A percentile compares a stretch with the other conserved stretches of the same genome.
Conservation (phyloP, 2,888 invertebrate genomes). For the Pandemis cinnamomeana region DNA sequence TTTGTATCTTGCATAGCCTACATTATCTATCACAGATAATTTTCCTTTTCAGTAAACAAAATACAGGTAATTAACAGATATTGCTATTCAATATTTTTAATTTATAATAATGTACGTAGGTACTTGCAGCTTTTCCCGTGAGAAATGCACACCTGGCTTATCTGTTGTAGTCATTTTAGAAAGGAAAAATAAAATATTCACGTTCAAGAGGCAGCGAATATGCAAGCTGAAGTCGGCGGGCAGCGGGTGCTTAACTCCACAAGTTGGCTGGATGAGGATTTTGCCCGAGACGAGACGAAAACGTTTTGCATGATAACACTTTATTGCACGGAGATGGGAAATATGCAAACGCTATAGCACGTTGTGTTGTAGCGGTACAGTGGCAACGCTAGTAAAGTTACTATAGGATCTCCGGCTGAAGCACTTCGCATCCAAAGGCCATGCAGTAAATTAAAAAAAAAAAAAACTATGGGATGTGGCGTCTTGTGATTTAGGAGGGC, state of each 20-base stretch:
- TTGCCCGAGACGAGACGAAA: not conserved
- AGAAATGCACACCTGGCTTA: not conserved
- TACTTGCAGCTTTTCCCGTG: not conserved
- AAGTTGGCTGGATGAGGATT: slow-evolving; percentile 1
- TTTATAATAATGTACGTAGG: not conserved
- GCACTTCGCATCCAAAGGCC: too few species aligned
- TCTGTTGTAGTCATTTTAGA: not conserved
- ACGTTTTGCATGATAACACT: not conserved
- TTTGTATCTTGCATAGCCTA: too few species aligned
- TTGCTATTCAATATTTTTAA: too few species aligned
- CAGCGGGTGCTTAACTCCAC: not conserved
- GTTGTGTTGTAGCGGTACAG: too few species aligned
- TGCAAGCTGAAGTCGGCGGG: slow-evolving; percentile 1
- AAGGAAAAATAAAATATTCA: slow-evolving; percentile 8
- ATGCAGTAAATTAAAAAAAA: too few species aligned
- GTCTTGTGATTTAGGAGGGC: too few species aligned
- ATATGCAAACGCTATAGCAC: not conserved
- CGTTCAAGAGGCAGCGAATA: not conserved
- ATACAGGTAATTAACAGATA: too few species aligned
- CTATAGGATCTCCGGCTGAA: too few species aligned
- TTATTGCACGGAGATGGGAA: slow-evolving; percentile 1
- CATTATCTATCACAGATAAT: too few species aligned
- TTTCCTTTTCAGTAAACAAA: too few species aligned
- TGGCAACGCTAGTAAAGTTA: too few species aligned
- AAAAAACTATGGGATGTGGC: too few species aligned